Evolutionary conservation across 2,888 invertebrate genomes (phyloP), one percentile per base, ranked within the genome.

Genomic region (Phanerotoma sp.): DNA sequence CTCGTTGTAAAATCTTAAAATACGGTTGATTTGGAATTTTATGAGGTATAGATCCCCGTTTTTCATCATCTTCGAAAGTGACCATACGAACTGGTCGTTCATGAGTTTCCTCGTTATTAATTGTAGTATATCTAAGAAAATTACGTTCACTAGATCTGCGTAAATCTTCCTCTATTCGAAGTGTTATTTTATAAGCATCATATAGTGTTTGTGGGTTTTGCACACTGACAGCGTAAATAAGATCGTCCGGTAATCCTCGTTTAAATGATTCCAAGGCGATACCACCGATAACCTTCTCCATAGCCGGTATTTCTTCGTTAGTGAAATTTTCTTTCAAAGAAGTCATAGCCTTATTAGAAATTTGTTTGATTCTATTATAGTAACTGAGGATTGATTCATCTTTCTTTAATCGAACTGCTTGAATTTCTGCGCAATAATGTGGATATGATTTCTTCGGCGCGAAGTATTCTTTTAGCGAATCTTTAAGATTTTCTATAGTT

Each of bases 261-360:
- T 51, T 49, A 20, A 41, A 54, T 9, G 54, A 48, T 16, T 58
- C 54, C 16, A 55, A 20, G 1, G 52, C 52, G 2, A 58, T 28
- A 1, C 53, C 55, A 21, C 56, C 44, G 1, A 58, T 18, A 46
- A 58, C 32, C 3, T 28, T 38, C 4, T 35, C 10, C 57, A 57
- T 54, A 2, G 16, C 10, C 1, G 1, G 7, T 15, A 38, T 32
- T 2, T 10, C 16, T 1, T 0, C 7, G 4, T 5, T 2, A 2
- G 15, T 5, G 18, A 38, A 38, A 9, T 38, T 38, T 7, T 38
- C 38, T 4, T 38, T 38, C 10, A 38, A 16, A 38, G 9, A 15
- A 15, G 10, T 5, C 9, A 38, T 1, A 10, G 38, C 38, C 22
- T 25, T 54, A 41, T 6, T n/a, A 4, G 13, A 11, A 25, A 49